Conservation (phyloP, 2,888 invertebrate genomes). For the Schizaphis graminum region DNA sequence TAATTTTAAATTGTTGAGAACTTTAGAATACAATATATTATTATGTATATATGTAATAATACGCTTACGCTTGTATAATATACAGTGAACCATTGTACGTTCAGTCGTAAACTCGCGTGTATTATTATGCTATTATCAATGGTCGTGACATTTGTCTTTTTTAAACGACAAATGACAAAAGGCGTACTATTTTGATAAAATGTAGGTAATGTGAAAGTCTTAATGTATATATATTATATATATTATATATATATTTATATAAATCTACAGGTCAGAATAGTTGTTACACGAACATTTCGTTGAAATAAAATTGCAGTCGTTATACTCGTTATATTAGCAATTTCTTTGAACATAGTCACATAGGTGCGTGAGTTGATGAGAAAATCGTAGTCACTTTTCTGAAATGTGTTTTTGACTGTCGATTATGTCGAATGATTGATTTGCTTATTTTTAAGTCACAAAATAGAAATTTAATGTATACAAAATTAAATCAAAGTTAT, state of each 20-base stretch:
- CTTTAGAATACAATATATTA: background rate
- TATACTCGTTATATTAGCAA: background rate
- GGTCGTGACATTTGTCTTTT: conserved; percentile 27
- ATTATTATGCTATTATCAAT: conserved; percentile 3
- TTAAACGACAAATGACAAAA: conserved; percentile 16
- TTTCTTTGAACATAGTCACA: background rate
- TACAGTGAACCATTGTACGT: background rate
- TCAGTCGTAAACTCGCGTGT: background rate
- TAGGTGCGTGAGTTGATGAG: background rate
- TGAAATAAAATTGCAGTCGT: conserved; percentile 15
- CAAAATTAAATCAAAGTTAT: background rate
- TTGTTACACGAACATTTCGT: conserved; percentile 8
- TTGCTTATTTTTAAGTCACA: background rate
- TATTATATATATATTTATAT: background rate
- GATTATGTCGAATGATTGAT: conserved; percentile 18
- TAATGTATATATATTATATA: background rate
- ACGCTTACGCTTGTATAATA: background rate
- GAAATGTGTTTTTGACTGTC: background rate
- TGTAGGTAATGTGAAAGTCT: conserved; percentile 24
- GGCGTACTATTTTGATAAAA: background rate
- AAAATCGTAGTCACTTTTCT: background rate
- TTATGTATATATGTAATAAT: background rate
- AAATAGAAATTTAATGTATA: background rate
- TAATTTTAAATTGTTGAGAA: background rate
- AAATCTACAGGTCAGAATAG: background rate